Evolutionary conservation across 2,888 invertebrate species (phyloP).

Genomic region (Latrodectus elegans): DNA sequence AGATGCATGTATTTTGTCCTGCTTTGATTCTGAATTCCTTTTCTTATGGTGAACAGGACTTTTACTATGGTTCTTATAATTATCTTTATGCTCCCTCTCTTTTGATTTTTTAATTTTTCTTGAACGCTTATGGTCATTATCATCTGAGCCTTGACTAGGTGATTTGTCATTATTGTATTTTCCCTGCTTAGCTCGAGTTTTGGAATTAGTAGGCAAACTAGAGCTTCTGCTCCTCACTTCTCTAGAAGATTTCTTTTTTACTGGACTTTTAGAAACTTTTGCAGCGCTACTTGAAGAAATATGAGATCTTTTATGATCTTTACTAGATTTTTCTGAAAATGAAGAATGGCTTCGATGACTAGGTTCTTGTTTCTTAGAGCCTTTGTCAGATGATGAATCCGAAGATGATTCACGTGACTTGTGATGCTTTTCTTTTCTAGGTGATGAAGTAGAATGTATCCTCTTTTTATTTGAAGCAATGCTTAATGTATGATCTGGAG

Average conservation of each 20-base stretch:
- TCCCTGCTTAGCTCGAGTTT: slow-evolving; percentile 22
- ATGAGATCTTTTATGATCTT: slow-evolving; percentile 1
- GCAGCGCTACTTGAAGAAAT: not conserved
- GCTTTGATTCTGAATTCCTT: slow-evolving; percentile 5
- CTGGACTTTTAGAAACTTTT: not conserved
- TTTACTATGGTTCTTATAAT: not conserved
- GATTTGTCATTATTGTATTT: slow-evolving; percentile 3
- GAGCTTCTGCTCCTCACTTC: slow-evolving; percentile 3
- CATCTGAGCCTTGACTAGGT: not conserved
- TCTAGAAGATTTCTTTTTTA: slow-evolving; percentile 1
- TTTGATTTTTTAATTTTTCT: slow-evolving; percentile 15
- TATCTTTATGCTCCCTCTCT: not conserved
- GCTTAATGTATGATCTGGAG: slow-evolving; percentile 18
- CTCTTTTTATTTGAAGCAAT: slow-evolving; percentile 3
- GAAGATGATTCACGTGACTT: slow-evolving; percentile 12
- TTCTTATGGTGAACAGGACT: slow-evolving; percentile 20
- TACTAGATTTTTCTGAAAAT: not conserved
- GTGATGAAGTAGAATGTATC: slow-evolving; percentile 14
- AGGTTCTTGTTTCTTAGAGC: not conserved
- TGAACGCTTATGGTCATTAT: not conserved
- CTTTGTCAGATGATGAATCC: slow-evolving; percentile 13
- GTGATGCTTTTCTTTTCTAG: slow-evolving; percentile 19
- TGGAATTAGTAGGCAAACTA: slow-evolving; percentile 3
- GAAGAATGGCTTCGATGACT: slow-evolving; percentile 29
- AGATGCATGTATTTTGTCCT: not conserved